A percentile compares a stretch with the other conserved stretches of the same genome.
Conservation (phyloP, 1,140 invertebrate genomes). For the Camponotus vicinus region DNA sequence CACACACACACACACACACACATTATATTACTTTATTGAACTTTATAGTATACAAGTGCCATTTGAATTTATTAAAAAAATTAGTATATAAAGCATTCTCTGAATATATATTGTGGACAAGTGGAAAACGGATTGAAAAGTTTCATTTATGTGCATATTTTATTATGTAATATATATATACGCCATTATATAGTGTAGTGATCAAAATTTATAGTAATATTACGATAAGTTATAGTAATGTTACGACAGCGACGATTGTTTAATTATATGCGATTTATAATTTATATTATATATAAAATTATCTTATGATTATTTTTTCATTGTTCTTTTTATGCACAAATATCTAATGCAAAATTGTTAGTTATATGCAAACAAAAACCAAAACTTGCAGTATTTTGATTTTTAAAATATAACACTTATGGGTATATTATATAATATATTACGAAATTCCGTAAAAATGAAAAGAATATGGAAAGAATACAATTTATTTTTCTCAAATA, state of each 20-base stretch:
- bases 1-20: neutral
- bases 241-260: neutral
- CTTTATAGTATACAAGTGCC: conserved; percentile 69
- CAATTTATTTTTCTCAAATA: neutral
- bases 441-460: neutral
- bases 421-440: neutral
- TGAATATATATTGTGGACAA: neutral
- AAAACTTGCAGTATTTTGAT: neutral
- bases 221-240: neutral
- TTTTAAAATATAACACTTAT: neutral
- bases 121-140: neutral
- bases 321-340: neutral
- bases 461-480: neutral
- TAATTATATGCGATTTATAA: neutral
- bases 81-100: conserved; percentile 23
- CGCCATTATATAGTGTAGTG: neutral
- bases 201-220: conserved; percentile 14
- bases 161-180: neutral
- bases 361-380: neutral
- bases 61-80: conserved; percentile 56
- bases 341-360: conserved; percentile 33
- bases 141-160: conserved; percentile 25
- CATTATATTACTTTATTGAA: conserved; percentile 57
- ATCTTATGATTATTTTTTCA: neutral
- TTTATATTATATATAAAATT: conserved; percentile 8